Evolutionary conservation across 1,140 invertebrate species (phyloP).

Genomic region (Lepidurus arcticus): DNA sequence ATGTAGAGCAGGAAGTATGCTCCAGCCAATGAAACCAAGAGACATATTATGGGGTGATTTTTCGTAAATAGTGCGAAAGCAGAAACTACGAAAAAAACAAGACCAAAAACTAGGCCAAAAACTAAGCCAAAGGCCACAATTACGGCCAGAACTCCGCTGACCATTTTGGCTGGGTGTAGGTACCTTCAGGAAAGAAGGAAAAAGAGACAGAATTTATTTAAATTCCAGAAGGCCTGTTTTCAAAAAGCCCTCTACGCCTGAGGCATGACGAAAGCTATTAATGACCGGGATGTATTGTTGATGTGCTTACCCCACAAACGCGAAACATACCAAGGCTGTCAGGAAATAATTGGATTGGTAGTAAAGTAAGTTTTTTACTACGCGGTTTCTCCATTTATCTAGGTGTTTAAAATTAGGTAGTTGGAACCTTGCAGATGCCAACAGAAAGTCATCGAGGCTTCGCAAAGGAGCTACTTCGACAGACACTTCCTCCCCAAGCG

Average conservation of each 20-base stretch:
- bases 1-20: constrained; percentile 64
- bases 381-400: constrained; percentile 75
- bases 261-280: neutral
- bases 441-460: constrained; percentile 66
- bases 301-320: constrained; percentile 59
- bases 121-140: constrained; percentile 56
- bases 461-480: constrained; percentile 64
- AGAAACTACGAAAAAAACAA: too few relatives aligned
- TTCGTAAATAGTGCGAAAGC: constrained; percentile 58
- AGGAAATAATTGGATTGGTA: constrained; percentile 84
- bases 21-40: constrained; percentile 54
- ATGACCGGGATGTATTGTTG: constrained; percentile 12
- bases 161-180: constrained; percentile 66
- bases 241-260: neutral
- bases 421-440: constrained; percentile 71
- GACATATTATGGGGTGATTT: constrained; percentile 59
- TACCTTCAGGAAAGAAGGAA: constrained; percentile 47
- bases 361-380: constrained; percentile 75
- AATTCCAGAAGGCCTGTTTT: constrained; percentile 31
- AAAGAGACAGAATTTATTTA: constrained; percentile 31
- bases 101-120: too few relatives aligned
- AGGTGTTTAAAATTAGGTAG: constrained; percentile 70
- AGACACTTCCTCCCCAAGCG: constrained; percentile 20
- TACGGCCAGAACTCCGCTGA: constrained; percentile 59
- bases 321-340: constrained; percentile 59